Conservation (phyloP, 2,113 vertebrate genomes). For the Istiophorus platypterus region DNA sequence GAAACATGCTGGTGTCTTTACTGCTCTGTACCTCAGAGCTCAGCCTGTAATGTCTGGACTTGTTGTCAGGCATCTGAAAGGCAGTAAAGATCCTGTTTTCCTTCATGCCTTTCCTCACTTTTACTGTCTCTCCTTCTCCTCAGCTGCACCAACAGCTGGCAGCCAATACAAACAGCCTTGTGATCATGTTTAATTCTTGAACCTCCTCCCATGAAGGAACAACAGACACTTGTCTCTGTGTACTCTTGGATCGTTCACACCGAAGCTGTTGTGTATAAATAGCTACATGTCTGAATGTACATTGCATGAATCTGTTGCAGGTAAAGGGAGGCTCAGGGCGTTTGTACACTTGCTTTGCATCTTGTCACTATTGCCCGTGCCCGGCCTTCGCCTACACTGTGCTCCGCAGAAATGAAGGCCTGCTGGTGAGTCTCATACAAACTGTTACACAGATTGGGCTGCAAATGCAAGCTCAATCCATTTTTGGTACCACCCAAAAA, state of each 20-base stretch:
- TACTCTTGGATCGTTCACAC: neutral
- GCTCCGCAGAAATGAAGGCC: constrained; percentile 87
- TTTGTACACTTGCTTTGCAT: constrained; percentile 89
- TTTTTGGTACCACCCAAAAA: neutral
- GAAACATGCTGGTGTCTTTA: neutral
- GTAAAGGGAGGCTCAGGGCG: constrained; percentile 90
- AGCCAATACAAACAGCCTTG: neutral
- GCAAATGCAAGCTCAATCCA: neutral
- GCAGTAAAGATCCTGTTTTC: constrained; percentile 20
- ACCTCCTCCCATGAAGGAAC: neutral
- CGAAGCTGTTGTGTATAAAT: neutral
- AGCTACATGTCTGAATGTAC: constrained; percentile 1
- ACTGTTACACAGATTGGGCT: neutral
- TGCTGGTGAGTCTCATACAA: constrained; percentile 86
- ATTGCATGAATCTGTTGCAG: constrained; percentile 78
- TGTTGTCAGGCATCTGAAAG: neutral
- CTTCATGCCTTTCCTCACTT: constrained; percentile 20
- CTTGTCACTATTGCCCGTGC: constrained; percentile 94
- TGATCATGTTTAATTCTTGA: neutral
- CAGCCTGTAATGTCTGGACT: constrained; percentile 15
- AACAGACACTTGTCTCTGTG: neutral
- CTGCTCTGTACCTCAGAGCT: neutral
- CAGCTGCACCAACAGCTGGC: neutral
- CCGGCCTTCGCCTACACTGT: constrained; percentile 92
- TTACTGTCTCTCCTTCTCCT: neutral